Evolutionary conservation across 2,113 vertebrate species (phyloP).

Genomic region (Henicopernis longicauda): DNA sequence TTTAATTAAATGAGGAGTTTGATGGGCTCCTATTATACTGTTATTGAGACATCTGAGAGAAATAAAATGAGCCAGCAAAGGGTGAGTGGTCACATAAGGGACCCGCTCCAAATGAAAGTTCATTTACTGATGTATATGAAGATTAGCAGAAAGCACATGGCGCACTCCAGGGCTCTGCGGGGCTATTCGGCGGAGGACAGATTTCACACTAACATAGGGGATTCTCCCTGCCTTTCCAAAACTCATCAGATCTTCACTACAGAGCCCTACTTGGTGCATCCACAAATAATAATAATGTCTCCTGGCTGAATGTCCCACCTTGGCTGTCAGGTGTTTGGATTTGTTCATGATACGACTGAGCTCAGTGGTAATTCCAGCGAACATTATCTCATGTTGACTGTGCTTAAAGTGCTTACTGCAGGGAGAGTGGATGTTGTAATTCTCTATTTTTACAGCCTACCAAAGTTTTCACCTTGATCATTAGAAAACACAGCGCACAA

Average conservation of each 20-base stretch:
- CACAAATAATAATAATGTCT: not conserved
- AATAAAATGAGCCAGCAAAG: not conserved
- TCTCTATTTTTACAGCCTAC: not conserved
- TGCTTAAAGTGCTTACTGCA: not conserved
- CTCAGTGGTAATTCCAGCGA: not conserved
- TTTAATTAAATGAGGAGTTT: not conserved
- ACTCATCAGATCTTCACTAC: not conserved
- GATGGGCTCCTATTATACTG: not conserved
- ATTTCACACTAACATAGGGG: not conserved
- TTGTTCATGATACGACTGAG: not conserved
- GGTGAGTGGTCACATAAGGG: not conserved
- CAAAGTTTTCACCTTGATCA: conserved; percentile 39
- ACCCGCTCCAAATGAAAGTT: not conserved
- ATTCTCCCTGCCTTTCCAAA: not conserved
- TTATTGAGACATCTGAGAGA: not conserved
- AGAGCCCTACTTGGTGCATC: not conserved
- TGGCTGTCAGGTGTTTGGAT: not conserved
- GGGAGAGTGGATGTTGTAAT: not conserved
- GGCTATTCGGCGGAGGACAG: not conserved
- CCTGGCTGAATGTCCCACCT: not conserved
- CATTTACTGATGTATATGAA: not conserved
- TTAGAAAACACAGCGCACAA: not conserved
- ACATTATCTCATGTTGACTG: not conserved
- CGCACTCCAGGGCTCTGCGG: rapidly evolving
- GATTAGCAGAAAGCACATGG: not conserved